Percentiles rank a stretch among this genome's conserved stretches.
Evolutionary conservation across 2,888 invertebrate genomes (phyloP).

Genomic region (Sinopyrophorus schimmeli): DNA sequence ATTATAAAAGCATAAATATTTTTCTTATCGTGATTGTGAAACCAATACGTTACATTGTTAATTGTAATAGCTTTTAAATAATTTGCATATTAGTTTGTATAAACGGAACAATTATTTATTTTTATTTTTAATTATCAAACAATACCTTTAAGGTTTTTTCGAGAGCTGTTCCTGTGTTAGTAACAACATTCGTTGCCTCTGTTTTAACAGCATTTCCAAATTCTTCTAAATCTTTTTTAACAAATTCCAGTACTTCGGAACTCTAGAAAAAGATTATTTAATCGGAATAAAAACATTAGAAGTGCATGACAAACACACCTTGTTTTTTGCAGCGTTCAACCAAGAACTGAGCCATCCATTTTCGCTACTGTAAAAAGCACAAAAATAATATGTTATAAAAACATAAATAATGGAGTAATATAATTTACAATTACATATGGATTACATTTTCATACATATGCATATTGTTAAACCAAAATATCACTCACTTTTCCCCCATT

Average conservation of each 20-base stretch:
- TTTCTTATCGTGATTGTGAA: too few species aligned
- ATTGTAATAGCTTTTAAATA: too few species aligned
- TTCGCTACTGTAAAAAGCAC: constrained; percentile 41
- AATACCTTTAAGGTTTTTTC: constrained; percentile 70
- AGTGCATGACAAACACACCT: constrained; percentile 40
- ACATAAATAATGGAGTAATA: too few species aligned
- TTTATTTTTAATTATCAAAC: constrained; percentile 4
- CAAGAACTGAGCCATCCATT: constrained; percentile 54
- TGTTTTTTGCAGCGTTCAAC: constrained; percentile 54
- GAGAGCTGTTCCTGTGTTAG: constrained; percentile 66
- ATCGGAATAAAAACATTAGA: background rate
- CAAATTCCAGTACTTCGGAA: constrained; percentile 74
- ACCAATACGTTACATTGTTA: too few species aligned
- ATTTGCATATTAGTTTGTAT: too few species aligned
- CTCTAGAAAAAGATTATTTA: constrained; percentile 58
- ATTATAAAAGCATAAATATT: constrained; percentile 1
- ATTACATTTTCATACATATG: background rate
- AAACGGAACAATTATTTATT: background rate
- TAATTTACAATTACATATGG: background rate
- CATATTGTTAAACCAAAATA: constrained; percentile 18
- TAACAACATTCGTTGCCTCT: constrained; percentile 70
- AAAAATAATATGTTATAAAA: constrained; percentile 9
- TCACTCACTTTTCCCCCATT: constrained; percentile 42
- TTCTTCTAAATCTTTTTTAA: constrained; percentile 76
- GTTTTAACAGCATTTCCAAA: constrained; percentile 71